Conservation (phyloP, 2,113 vertebrate genomes). For the Hippocampus mohnikei region DNA sequence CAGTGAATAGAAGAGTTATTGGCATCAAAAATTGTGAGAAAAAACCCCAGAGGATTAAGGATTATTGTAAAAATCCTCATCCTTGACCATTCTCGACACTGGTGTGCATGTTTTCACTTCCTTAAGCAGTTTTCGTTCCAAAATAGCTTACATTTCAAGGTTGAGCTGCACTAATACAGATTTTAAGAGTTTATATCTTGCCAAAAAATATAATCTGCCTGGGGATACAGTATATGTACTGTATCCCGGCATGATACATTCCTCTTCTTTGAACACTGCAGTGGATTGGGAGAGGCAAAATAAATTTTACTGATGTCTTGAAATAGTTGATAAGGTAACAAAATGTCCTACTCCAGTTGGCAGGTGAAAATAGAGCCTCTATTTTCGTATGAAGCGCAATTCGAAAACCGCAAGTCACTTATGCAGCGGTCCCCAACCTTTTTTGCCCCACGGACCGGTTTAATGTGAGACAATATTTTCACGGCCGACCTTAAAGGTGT, state of each 20-base stretch:
- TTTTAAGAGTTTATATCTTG: background rate
- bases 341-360: background rate
- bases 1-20: background rate
- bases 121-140: background rate
- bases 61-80: conserved; percentile 36
- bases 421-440: too few relatives aligned
- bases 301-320: background rate
- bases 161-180: conserved; percentile 6
- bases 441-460: too few relatives aligned
- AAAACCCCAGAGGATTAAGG: background rate
- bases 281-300: background rate
- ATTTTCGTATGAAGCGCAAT: too few relatives aligned
- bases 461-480: too few relatives aligned
- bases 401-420: too few relatives aligned
- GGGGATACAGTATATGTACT: background rate
- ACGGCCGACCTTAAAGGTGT: too few relatives aligned
- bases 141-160: conserved; percentile 1
- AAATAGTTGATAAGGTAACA: background rate
- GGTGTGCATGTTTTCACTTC: conserved; percentile 25
- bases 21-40: conserved; percentile 11
- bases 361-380: too few relatives aligned
- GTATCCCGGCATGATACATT: background rate
- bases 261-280: background rate
- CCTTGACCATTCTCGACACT: conserved; percentile 27
- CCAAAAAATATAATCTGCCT: background rate